phyloP scores from a whole-genome alignment of 2,113 vertebrate genomes.

The Pterocles orientalis region DNA sequence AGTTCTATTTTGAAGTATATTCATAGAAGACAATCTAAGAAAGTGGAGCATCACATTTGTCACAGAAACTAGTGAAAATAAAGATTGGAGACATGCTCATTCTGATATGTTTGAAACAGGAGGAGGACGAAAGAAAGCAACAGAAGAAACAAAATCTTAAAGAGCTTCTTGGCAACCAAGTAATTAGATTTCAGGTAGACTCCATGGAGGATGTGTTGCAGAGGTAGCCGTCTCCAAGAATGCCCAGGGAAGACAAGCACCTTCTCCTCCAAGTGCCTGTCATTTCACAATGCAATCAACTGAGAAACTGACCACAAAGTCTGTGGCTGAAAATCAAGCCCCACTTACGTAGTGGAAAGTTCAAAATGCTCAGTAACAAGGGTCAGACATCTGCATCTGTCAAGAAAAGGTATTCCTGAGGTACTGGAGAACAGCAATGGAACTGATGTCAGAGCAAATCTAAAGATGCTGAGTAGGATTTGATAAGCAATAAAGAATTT shows the following conservation, averaged over 20 bases:
- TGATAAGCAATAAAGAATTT: neutral
- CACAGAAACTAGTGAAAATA: neutral
- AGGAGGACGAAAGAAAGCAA: neutral
- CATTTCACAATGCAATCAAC: neutral
- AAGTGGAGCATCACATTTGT: neutral
- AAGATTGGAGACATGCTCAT: accelerated
- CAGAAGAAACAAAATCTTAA: neutral
- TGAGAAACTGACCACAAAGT: neutral
- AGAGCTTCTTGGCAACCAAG: neutral
- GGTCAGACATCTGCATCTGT: neutral
- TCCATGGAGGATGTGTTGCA: neutral
- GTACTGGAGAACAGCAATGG: neutral
- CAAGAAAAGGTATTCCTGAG: neutral
- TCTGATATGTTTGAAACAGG: neutral
- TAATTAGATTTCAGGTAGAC: neutral
- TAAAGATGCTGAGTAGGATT: neutral
- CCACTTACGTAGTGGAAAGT: neutral
- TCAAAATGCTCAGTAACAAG: neutral
- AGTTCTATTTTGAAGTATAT: neutral
- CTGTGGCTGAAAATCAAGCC: neutral
- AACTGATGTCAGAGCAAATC: neutral
- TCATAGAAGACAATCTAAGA: neutral
- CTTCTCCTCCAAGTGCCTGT: neutral
- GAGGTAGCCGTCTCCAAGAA: neutral
- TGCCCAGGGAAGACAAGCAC: accelerated